phyloP scores from a whole-genome alignment of 92 coral and sea anemone genomes.

The Plumapathes pennacea region DNA sequence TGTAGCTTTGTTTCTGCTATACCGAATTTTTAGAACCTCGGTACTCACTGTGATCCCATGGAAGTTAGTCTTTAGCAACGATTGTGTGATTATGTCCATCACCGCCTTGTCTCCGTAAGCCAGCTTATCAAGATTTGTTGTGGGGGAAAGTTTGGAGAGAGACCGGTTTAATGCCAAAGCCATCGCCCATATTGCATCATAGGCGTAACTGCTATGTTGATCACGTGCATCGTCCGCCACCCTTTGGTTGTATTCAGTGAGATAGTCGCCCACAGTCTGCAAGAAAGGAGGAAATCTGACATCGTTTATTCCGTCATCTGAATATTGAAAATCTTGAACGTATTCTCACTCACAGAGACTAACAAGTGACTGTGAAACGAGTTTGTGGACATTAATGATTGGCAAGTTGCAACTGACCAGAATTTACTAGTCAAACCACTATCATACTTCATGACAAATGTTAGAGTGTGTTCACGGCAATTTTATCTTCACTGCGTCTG shows the following conservation, averaged over 20 bases:
- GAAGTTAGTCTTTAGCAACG: slow-evolving; percentile 52
- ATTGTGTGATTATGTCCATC: slow-evolving; percentile 24
- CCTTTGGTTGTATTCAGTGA: slow-evolving; percentile 45
- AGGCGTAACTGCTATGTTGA: slow-evolving; percentile 59
- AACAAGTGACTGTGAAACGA: too few relatives aligned
- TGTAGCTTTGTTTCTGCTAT: too few relatives aligned
- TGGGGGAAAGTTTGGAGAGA: slow-evolving; percentile 39
- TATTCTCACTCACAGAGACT: too few relatives aligned
- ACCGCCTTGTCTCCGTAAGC: slow-evolving; percentile 60
- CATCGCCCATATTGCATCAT: slow-evolving; percentile 89
- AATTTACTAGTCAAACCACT: too few relatives aligned
- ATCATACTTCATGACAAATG: too few relatives aligned
- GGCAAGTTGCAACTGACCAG: too few relatives aligned
- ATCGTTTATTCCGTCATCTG: neutral
- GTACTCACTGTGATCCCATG: slow-evolving; percentile 76
- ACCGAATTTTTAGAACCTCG: too few relatives aligned
- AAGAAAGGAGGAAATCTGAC: neutral
- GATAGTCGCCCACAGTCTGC: slow-evolving; percentile 63
- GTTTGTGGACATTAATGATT: too few relatives aligned
- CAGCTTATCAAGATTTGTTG: slow-evolving; percentile 43
- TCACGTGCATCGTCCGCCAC: slow-evolving; percentile 46
- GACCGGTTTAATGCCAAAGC: slow-evolving; percentile 76
- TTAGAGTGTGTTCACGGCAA: too few relatives aligned
- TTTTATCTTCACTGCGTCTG: too few relatives aligned
- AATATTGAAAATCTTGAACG: too few relatives aligned